Evolutionary conservation across 2,797 vertebrate genomes (phyloP), one percentile per base, ranked within the genome.

Genomic region (Bradypodion ventrale): DNA sequence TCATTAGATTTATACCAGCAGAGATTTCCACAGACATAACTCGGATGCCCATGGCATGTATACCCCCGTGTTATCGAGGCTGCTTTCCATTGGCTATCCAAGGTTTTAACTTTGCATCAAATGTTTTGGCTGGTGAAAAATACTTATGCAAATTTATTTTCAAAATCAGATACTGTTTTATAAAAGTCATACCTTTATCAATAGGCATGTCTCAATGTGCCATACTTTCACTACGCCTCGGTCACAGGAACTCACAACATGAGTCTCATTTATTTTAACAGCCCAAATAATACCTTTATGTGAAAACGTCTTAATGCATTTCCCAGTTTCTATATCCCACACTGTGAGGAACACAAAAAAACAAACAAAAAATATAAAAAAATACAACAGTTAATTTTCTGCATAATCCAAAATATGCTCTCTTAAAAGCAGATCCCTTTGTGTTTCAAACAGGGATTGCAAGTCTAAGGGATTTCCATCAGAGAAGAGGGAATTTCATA

Each of bases 181-280:
- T 66, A 82, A 74, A 40, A 15, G 59, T 6, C 88, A 91, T 91
- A 98, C 98, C 96, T 97, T 97, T 75, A 97, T 88, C 69, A 98
- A 89, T 5, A 91, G 79, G 0, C 92, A 95, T 0, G 80, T 95
- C 35, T 93, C 91, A 35, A 94, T 35, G 78, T 96, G 91, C 98
- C 98, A 99, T 74, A 98, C 92, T 89, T 97, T 98, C 84, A 99
- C 90, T 3, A 95, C 49, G 29, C 98, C 98, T 74, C 37, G 93
- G 49, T 95, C 92, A 49, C 97, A 97, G 90, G 97, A 95, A 44
- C 97, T 98, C 90, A 97, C 95, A 1, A 99, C 93, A 0, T 87
- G 88, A 1, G 79, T 88, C 0, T 90, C 60, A 3, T 87, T 95
- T 83, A 96, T 96, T 95, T 91, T 97, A 89, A 96, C 97, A 29